phyloP scores from a whole-genome alignment of 2,113 vertebrate species.

The Lophochroa leadbeateri region DNA sequence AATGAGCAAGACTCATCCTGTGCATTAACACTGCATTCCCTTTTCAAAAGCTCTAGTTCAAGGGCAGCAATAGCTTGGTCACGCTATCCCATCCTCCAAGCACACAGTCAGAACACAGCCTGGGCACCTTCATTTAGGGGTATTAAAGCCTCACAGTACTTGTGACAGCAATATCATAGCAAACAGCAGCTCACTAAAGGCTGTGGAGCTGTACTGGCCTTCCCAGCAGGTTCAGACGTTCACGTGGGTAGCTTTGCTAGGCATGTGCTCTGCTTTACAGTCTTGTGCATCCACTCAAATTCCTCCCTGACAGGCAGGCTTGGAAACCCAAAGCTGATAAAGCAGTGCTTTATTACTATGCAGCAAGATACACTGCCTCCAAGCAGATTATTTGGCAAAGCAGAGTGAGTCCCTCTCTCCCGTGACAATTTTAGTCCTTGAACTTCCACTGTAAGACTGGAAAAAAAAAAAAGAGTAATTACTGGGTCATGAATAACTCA shows the following conservation, averaged over 20 bases:
- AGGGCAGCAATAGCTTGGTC: neutral
- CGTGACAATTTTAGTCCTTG: conserved; percentile 15
- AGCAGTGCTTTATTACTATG: neutral
- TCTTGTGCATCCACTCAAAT: neutral
- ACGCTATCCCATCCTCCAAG: neutral
- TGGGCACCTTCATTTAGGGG: neutral
- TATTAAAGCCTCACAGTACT: neutral
- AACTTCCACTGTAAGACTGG: neutral
- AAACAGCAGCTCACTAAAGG: neutral
- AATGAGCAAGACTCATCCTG: neutral
- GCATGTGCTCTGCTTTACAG: neutral
- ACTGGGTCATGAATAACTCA: neutral
- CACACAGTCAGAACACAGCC: neutral
- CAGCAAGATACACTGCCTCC: neutral
- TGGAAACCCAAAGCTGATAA: neutral
- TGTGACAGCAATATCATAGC: neutral
- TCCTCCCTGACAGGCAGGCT: neutral
- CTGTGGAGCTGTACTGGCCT: neutral
- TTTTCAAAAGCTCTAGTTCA: neutral
- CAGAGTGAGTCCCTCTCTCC: neutral
- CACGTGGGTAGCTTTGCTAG: neutral
- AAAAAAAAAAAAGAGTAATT: neutral
- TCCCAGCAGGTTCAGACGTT: neutral
- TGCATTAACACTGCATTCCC: neutral
- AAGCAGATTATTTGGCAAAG: neutral